Evolutionary conservation across 1,140 invertebrate species (phyloP).

Genomic region (Vanessa atalanta): DNA sequence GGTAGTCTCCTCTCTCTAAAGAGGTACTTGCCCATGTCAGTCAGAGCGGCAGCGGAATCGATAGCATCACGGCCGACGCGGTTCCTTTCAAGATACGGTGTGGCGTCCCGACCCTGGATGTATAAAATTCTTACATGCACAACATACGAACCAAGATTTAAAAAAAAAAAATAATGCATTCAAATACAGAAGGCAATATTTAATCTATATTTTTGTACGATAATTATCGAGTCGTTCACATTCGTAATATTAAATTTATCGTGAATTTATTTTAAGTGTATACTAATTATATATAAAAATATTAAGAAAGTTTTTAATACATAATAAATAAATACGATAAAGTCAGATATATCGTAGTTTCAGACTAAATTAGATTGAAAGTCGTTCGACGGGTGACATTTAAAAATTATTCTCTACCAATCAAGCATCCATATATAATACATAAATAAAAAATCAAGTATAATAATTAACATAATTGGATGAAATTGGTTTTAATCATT

Average conservation of each 20-base stretch:
- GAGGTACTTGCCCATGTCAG: constrained; percentile 98
- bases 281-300: not conserved
- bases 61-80: constrained; percentile 95
- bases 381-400: constrained; percentile 33
- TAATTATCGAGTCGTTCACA: not conserved
- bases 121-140: constrained; percentile 1
- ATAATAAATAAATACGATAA: not conserved
- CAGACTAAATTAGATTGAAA: constrained; percentile 24
- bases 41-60: constrained; percentile 95
- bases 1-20: constrained; percentile 95
- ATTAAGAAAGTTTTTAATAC: constrained; percentile 11
- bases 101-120: constrained; percentile 94
- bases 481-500: constrained; percentile 35
- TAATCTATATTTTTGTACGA: not conserved
- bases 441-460: constrained; percentile 34
- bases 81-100: constrained; percentile 96
- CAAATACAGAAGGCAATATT: not conserved
- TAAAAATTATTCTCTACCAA: constrained; percentile 29
- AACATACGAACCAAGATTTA: not conserved
- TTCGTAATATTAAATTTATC: not conserved
- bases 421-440: constrained; percentile 28
- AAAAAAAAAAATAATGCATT: not conserved
- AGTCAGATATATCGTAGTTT: constrained; percentile 4
- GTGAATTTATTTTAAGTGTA: not conserved
- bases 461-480: constrained; percentile 41